Conservation (phyloP, 1,140 invertebrate genomes). For the Drosophila pseudoobscura region DNA sequence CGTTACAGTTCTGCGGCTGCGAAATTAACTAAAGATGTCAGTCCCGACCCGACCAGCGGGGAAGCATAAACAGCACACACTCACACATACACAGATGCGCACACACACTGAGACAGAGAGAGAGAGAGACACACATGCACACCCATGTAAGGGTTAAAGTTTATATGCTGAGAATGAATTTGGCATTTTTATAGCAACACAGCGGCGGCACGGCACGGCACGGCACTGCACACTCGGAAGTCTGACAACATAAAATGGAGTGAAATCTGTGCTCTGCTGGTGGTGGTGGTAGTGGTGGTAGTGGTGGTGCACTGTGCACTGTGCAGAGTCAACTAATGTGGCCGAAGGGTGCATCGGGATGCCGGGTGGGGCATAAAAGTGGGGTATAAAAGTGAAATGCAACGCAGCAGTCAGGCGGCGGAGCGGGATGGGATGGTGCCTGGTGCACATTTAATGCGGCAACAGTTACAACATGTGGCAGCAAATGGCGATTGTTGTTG, state of each 20-base stretch:
- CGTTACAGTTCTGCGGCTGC: constrained; percentile 49
- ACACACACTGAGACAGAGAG: not conserved
- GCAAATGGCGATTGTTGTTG: constrained; percentile 64
- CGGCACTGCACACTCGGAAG: constrained; percentile 62
- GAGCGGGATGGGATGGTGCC: constrained; percentile 3
- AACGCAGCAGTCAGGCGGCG: constrained; percentile 35
- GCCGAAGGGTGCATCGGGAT: not conserved
- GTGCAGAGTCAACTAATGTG: too few relatives aligned
- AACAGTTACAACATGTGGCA: constrained; percentile 79
- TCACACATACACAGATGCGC: not conserved
- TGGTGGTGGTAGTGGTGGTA: constrained; percentile 47
- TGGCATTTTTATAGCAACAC: constrained; percentile 71
- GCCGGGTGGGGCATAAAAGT: constrained; percentile 56
- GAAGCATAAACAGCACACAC: constrained; percentile 53
- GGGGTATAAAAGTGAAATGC: constrained; percentile 79
- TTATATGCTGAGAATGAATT: constrained; percentile 79
- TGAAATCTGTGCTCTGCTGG: constrained; percentile 79
- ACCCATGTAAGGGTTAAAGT: constrained; percentile 48
- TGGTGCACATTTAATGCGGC: constrained; percentile 74
- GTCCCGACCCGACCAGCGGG: constrained; percentile 50
- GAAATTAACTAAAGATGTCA: constrained; percentile 76
- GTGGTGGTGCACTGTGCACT: constrained; percentile 10
- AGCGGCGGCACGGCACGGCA: constrained; percentile 1
- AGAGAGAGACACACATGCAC: not conserved
- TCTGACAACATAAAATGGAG: constrained; percentile 81